Conservation (phyloP, 2,888 invertebrate species). For the Amiota mariae region DNA sequence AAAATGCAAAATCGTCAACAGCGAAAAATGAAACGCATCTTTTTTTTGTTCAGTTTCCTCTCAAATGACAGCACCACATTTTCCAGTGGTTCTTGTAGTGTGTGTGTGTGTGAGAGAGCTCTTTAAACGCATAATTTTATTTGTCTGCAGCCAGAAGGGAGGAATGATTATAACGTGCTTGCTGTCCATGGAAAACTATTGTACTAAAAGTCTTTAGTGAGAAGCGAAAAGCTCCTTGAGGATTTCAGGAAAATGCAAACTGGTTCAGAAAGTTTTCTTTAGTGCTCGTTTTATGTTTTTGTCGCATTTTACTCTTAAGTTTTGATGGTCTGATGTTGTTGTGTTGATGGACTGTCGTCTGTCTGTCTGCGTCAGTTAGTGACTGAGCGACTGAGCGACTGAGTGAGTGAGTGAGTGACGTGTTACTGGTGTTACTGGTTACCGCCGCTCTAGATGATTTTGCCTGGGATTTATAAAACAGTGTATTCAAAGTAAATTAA, state of each 20-base stretch:
- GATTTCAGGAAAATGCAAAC: slow-evolving; percentile 42
- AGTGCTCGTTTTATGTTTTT: slow-evolving; percentile 42
- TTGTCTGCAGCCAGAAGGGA: neutral
- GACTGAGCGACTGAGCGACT: slow-evolving; percentile 11
- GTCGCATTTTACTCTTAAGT: slow-evolving; percentile 36
- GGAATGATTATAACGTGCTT: slow-evolving; percentile 2
- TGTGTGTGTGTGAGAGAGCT: no score
- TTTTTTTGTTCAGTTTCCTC: neutral
- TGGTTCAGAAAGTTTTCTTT: slow-evolving; percentile 46
- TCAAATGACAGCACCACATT: neutral
- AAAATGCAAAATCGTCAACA: no score
- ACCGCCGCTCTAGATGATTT: neutral
- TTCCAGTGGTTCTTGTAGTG: no score
- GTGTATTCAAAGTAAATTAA: slow-evolving; percentile 33
- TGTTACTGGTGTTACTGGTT: neutral
- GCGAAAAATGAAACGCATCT: neutral
- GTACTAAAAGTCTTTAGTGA: neutral
- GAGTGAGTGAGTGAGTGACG: slow-evolving; percentile 7
- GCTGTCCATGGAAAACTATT: neutral
- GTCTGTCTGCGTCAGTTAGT: neutral
- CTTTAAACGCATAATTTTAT: slow-evolving; percentile 23
- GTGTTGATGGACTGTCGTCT: neutral
- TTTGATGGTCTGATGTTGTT: neutral
- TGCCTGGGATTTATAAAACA: slow-evolving; percentile 26
- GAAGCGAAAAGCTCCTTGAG: slow-evolving; percentile 38